A percentile compares a stretch with the other conserved stretches of the same genome.
These are phyloP conservation scores for Cataglyphis hispanica DNA, from an alignment of 1,140 invertebrate genomes.

Conservation along the genomic window DNA sequence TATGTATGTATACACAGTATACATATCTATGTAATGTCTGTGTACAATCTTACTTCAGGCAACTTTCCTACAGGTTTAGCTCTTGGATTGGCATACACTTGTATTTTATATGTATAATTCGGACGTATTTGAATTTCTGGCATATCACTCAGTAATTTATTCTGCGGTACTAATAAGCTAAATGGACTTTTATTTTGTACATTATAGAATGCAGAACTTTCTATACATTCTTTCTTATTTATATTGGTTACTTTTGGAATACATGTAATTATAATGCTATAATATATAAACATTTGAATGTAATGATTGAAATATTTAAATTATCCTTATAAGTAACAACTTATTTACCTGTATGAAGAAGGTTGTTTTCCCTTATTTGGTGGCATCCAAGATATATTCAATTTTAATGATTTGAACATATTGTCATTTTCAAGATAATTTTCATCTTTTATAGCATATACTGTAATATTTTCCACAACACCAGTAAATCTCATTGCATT, in stretches of 20 bases:
- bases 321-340: slow-evolving; percentile 1
- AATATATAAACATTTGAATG: slow-evolving; percentile 22
- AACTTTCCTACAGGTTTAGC: slow-evolving; percentile 53
- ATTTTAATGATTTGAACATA: slow-evolving; percentile 58
- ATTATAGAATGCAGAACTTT: slow-evolving; percentile 73
- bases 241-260: neutral
- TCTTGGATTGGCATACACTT: slow-evolving; percentile 81
- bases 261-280: slow-evolving; percentile 69
- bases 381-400: slow-evolving; percentile 77
- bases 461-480: slow-evolving; percentile 60
- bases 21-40: no score
- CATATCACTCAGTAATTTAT: slow-evolving; percentile 67
- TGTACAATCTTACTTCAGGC: slow-evolving; percentile 56
- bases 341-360: slow-evolving; percentile 74
- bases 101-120: slow-evolving; percentile 79
- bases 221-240: slow-evolving; percentile 62
- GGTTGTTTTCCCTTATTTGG: slow-evolving; percentile 55
- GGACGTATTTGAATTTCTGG: slow-evolving; percentile 77
- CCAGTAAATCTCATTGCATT: slow-evolving; percentile 27
- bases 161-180: slow-evolving; percentile 77
- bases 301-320: slow-evolving; percentile 13
- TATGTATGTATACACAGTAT: no score
- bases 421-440: neutral
- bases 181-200: slow-evolving; percentile 67
- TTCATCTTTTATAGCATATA: slow-evolving; percentile 36